These are phyloP conservation scores for Cnemophilus loriae DNA, from an alignment of 2,113 vertebrate species.

Conservation along the genomic window DNA sequence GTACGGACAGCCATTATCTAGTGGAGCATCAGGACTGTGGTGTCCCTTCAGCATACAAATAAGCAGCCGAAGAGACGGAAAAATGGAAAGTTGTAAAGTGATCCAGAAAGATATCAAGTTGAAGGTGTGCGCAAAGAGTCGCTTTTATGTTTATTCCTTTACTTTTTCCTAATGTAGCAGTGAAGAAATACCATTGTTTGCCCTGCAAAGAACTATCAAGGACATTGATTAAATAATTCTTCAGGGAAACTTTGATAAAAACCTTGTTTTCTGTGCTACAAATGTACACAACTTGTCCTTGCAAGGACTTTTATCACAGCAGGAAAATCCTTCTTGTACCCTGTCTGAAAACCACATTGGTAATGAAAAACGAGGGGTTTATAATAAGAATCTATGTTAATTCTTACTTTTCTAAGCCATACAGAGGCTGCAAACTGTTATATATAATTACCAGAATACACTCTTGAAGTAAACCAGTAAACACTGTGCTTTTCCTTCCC, in stretches of 20 bases:
- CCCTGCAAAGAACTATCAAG: background rate
- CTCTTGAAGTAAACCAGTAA: background rate
- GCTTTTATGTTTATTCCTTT: constrained; percentile 10
- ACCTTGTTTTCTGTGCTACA: background rate
- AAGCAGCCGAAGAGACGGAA: constrained; percentile 18
- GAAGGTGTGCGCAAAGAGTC: background rate
- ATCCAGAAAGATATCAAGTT: constrained; percentile 18
- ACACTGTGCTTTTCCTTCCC: background rate
- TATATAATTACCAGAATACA: background rate
- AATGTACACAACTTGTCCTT: background rate
- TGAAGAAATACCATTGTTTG: background rate
- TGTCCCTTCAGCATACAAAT: constrained; percentile 44
- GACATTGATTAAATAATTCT: background rate
- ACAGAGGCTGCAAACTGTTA: background rate
- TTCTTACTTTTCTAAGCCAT: background rate
- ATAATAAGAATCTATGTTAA: background rate
- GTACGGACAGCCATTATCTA: constrained; percentile 35
- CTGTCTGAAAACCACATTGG: background rate
- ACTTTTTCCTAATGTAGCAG: background rate
- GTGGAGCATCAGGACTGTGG: background rate
- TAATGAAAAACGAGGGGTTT: background rate
- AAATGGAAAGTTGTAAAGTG: constrained; percentile 46
- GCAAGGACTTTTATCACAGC: background rate
- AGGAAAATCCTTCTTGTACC: background rate
- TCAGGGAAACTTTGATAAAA: background rate